A percentile compares a stretch with the other conserved stretches of the same genome.
phyloP scores from a whole-genome alignment of 1,140 invertebrate species.

The Philotrypesis tridentata region DNA sequence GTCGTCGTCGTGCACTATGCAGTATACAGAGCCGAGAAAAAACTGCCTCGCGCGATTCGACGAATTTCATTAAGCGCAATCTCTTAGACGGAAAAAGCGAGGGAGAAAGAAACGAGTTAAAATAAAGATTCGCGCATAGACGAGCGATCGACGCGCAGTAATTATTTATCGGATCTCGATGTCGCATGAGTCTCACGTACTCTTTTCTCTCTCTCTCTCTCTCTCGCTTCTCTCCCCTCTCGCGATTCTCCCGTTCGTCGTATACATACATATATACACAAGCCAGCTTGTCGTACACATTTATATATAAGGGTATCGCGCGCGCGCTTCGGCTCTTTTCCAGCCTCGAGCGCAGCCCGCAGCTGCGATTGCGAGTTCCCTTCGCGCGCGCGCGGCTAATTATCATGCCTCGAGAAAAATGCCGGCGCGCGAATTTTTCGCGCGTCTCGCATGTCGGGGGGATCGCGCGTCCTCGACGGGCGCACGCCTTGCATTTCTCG shows the following conservation, averaged over 20 bases:
- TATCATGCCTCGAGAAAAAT: conserved; percentile 39
- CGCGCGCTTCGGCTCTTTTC: too few relatives aligned
- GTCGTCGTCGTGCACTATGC: too few relatives aligned
- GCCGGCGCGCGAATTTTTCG: conserved; percentile 26
- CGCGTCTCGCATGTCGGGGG: conserved; percentile 2
- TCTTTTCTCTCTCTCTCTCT: too few relatives aligned
- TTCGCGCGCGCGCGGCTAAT: conserved; percentile 45
- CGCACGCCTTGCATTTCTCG: neutral
- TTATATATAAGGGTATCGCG: too few relatives aligned
- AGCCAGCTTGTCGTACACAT: too few relatives aligned
- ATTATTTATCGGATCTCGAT: conserved; percentile 58
- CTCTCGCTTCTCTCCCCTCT: neutral
- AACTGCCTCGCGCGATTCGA: conserved; percentile 32
- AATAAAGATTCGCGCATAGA: conserved; percentile 13
- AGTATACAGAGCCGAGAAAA: too few relatives aligned
- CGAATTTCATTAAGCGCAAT: conserved; percentile 46
- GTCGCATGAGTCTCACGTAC: conserved; percentile 52
- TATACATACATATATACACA: neutral
- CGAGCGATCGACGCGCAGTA: conserved; percentile 50
- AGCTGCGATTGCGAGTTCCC: conserved; percentile 22
- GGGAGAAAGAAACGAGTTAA: neutral
- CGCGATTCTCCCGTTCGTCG: neutral
- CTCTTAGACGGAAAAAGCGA: conserved; percentile 7
- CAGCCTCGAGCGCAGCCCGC: conserved; percentile 5
- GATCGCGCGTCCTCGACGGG: neutral